These are phyloP conservation scores for Nautilus pompilius DNA, from an alignment of 1,140 invertebrate species.

Conservation along the genomic window DNA sequence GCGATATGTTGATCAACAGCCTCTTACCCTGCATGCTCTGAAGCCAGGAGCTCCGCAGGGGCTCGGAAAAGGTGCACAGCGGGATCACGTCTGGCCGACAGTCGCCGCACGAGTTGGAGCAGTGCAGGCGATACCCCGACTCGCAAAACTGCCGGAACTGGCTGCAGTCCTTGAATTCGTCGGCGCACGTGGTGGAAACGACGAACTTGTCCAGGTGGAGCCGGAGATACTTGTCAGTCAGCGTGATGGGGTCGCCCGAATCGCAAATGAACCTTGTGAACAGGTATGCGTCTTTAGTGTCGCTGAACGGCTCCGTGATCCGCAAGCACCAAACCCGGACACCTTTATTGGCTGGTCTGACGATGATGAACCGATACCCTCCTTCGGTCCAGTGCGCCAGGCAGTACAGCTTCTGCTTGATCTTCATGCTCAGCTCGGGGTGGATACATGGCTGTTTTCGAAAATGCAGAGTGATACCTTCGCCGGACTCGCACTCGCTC, in stretches of 20 bases:
- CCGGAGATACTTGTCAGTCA: conserved; percentile 19
- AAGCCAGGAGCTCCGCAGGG: conserved; percentile 25
- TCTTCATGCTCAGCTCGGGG: conserved; percentile 13
- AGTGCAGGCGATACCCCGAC: conserved; percentile 14
- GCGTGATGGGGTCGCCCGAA: conserved; percentile 13
- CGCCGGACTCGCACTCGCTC: conserved; percentile 35
- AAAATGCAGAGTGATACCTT: conserved; percentile 36
- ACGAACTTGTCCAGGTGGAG: conserved; percentile 18
- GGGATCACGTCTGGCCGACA: conserved; percentile 22
- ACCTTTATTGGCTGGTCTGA: not conserved
- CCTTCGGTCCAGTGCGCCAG: conserved; percentile 31
- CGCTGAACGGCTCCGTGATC: conserved; percentile 19
- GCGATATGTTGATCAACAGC: not conserved
- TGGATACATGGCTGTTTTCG: conserved; percentile 25
- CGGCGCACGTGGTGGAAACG: conserved; percentile 28
- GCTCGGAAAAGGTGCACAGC: conserved; percentile 26
- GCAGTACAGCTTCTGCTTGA: conserved; percentile 21
- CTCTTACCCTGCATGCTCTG: not conserved
- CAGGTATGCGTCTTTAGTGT: conserved; percentile 24
- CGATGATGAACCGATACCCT: conserved; percentile 27
- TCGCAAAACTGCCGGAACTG: conserved; percentile 8
- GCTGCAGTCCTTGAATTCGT: conserved; percentile 19
- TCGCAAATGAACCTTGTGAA: conserved; percentile 33
- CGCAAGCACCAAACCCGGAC: conserved; percentile 12
- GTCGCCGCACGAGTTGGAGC: conserved; percentile 23